phyloP scores from a whole-genome alignment of 53 echinoderm and acorn worm species.

The Echinarachnius parma region DNA sequence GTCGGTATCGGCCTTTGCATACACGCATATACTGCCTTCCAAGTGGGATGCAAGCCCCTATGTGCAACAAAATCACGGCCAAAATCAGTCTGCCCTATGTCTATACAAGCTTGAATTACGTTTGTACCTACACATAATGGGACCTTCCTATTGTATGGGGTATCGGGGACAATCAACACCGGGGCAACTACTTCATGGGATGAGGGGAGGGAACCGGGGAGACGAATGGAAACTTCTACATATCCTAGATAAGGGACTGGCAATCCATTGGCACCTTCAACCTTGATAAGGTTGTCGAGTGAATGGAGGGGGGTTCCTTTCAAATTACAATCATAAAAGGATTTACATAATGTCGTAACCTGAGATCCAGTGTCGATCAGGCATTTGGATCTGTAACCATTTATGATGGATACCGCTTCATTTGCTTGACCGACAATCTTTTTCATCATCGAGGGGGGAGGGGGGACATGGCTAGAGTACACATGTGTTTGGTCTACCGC shows the following conservation, averaged over 20 bases:
- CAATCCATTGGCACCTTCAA: constrained; percentile 29
- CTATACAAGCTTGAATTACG: constrained; percentile 8
- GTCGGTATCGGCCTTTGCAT: not conserved
- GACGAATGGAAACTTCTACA: constrained; percentile 3
- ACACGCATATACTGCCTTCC: not conserved
- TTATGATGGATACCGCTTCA: constrained; percentile 10
- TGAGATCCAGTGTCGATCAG: constrained; percentile 17
- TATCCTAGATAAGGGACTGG: constrained; percentile 24
- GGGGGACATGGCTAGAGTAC: too few species aligned
- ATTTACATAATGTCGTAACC: not conserved
- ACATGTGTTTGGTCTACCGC: constrained; percentile 16
- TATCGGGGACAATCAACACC: constrained; percentile 34
- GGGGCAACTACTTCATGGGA: too few species aligned
- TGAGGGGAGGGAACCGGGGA: constrained; percentile 30
- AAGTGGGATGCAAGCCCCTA: not conserved
- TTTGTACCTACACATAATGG: constrained; percentile 43
- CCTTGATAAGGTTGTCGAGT: not conserved
- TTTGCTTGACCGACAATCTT: constrained; percentile 28
- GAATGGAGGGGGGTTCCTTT: not conserved
- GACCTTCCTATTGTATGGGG: constrained; percentile 21
- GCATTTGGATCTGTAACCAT: constrained; percentile 8
- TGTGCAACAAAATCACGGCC: too few species aligned
- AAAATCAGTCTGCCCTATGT: too few species aligned
- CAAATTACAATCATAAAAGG: constrained; percentile 4
- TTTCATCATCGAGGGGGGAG: not conserved